These are phyloP conservation scores for Rhagologus leucostigma DNA, from an alignment of 2,113 vertebrate species.

Conservation along the genomic window DNA sequence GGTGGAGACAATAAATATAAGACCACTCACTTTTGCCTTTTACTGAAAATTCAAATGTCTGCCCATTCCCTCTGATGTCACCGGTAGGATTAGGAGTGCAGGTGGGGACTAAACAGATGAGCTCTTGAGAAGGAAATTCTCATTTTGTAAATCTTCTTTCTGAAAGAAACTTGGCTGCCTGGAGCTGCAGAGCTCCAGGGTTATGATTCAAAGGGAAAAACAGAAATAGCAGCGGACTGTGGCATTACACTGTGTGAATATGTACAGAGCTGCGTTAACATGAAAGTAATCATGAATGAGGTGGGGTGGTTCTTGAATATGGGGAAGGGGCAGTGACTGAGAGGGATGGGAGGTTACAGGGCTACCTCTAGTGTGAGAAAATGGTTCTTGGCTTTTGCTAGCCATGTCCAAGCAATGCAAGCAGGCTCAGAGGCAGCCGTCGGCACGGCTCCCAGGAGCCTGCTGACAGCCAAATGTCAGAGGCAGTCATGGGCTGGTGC, in stretches of 20 bases:
- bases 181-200: not conserved
- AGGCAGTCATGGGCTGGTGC: not conserved
- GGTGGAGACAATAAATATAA: not conserved
- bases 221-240: not conserved
- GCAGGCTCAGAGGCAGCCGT: not conserved
- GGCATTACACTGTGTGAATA: not conserved
- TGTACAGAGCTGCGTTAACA: fast-evolving
- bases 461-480: not conserved
- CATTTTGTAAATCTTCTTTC: conserved; percentile 36
- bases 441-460: not conserved
- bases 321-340: not conserved
- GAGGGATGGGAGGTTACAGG: not conserved
- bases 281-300: not conserved
- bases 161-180: conserved; percentile 9
- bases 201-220: not conserved
- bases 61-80: not conserved
- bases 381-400: not conserved
- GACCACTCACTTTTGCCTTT: not conserved
- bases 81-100: not conserved
- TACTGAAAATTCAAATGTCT: not conserved
- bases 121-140: conserved; percentile 4
- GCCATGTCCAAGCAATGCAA: not conserved
- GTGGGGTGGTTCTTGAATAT: not conserved
- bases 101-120: conserved; percentile 8
- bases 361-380: not conserved